Evolutionary conservation across 2,113 vertebrate species (phyloP).

Genomic region (Chloropsis hardwickii): DNA sequence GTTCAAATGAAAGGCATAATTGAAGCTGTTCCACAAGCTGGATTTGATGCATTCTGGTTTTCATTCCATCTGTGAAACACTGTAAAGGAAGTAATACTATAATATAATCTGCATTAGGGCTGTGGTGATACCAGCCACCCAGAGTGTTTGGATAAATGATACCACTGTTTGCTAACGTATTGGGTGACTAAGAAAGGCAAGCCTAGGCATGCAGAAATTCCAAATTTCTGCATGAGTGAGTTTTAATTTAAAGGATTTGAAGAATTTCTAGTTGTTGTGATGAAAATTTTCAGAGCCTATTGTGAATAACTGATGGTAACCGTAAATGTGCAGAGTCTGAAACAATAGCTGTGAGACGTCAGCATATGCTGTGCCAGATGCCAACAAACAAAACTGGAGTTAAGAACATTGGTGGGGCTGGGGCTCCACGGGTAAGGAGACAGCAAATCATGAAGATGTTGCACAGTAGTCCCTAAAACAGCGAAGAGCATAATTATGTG

Average conservation of each 20-base stretch:
- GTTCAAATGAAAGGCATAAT: not conserved
- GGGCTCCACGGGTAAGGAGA: not conserved
- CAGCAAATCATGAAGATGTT: not conserved
- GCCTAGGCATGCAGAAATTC: not conserved
- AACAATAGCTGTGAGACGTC: conserved; percentile 17
- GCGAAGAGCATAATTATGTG: not conserved
- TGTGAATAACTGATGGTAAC: not conserved
- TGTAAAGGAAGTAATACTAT: not conserved
- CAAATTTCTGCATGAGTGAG: not conserved
- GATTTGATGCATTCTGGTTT: not conserved
- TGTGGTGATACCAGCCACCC: not conserved
- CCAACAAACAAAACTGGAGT: not conserved
- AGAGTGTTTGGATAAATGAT: not conserved
- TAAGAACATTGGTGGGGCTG: not conserved
- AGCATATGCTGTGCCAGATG: conserved; percentile 22
- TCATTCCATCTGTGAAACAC: not conserved
- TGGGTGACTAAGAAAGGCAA: not conserved
- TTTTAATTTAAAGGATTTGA: not conserved
- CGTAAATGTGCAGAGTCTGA: not conserved
- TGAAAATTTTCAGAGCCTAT: not conserved
- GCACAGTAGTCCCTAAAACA: not conserved
- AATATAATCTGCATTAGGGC: not conserved
- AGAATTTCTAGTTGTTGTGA: not conserved
- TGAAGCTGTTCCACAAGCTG: not conserved
- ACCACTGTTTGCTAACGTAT: not conserved